Base-by-base conservation (phyloP, 2,888 invertebrate species). In the Phaedon cochleariae region DNA sequence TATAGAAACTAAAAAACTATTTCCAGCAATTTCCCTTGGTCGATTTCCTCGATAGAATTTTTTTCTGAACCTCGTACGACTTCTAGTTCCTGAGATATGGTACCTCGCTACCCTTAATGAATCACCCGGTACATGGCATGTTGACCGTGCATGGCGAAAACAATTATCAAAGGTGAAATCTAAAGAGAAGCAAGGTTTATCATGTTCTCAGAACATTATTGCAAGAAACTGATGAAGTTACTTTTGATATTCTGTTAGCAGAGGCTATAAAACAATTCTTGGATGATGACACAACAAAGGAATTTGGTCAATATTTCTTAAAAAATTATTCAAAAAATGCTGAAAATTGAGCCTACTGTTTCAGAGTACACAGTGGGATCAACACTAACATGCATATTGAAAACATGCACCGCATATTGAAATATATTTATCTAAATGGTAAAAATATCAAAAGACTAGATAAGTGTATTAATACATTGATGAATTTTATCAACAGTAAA, bases 311-410 rank as follows among this genome's bases (percentile, higher is more conserved):
- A 4, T 53, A 54, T 53, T 59, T 64, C 45, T 20, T 41, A 52
- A 7, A 18, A 26, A 18, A 59, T 51, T 26, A 29, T 20, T 26
- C 26, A 26, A 26, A 7, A 52, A 21, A 15, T 22, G 22, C 52
- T 45, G 45, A 31, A 34, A 15, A 7, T 21, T 61, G 65, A 55
- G 61, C 65, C n/a, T 59, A 55, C 22, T 60, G 59, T 26, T 55
- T 48, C 29, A 29, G 60, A 49, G 22, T 48, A 54, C 15, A 41
- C 17, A 26, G 29, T 49, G 58, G 61, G 9, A 57, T 61, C 15
- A 52, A 52, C 17, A 64, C 64, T 7, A 64, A 64, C 29, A 64
- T 64, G 59, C 45, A 58, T n/a, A 52, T 65, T 2, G 65, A 65
- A 26, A 31, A 45, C 7, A 61, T 65, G 61, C 65, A 65, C 52